Conservation (phyloP, 2,113 vertebrate genomes). For the Azemiops feae region DNA sequence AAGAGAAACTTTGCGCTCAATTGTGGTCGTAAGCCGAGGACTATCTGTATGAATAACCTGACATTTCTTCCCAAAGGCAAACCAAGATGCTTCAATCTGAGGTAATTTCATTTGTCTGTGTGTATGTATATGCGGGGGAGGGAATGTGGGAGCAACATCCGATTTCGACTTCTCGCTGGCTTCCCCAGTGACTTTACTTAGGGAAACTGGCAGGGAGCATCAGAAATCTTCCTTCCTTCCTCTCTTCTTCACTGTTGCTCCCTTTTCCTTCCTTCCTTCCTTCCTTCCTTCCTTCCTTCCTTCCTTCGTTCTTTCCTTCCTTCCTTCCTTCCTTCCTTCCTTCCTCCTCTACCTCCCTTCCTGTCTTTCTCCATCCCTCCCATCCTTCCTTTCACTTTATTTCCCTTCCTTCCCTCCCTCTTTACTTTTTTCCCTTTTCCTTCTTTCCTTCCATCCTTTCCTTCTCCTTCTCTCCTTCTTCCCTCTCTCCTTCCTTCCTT, state of each 20-base stretch:
- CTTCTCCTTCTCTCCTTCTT: too few relatives aligned
- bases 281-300: background rate
- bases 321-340: background rate
- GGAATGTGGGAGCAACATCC: too few relatives aligned
- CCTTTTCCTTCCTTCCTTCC: background rate
- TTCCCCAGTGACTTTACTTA: too few relatives aligned
- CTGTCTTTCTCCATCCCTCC: background rate
- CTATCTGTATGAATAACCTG: background rate
- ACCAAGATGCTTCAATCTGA: background rate
- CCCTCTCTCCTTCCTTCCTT: background rate
- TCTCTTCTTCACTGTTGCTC: background rate
- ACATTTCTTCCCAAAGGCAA: background rate
- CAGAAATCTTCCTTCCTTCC: too few relatives aligned
- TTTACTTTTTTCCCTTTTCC: background rate
- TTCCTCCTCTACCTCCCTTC: background rate
- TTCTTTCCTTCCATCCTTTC: background rate
- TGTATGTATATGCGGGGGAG: too few relatives aligned
- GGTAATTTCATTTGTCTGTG: background rate
- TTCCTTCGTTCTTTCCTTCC: background rate
- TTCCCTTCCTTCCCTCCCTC: background rate
- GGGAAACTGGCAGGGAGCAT: too few relatives aligned
- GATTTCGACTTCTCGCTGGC: too few relatives aligned
- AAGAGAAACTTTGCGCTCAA: too few relatives aligned
- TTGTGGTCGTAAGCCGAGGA: too few relatives aligned
- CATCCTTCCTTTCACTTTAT: rapidly evolving